These are phyloP conservation scores for Ecliptopera silaceata DNA, from an alignment of 2,888 invertebrate genomes.

Conservation along the genomic window DNA sequence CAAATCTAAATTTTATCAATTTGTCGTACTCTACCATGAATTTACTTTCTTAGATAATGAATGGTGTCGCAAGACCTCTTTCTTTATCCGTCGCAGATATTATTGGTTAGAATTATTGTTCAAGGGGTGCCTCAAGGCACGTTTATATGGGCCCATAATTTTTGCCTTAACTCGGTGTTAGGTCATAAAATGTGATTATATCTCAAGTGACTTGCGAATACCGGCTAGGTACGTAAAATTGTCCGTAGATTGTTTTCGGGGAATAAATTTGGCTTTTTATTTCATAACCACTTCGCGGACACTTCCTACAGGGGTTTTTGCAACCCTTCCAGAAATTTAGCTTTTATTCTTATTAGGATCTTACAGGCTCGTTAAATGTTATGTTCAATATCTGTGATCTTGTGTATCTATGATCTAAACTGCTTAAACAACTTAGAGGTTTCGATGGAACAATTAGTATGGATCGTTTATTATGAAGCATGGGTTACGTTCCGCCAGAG, in stretches of 20 bases:
- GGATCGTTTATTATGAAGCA: constrained; percentile 55
- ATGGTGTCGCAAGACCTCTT: constrained; percentile 62
- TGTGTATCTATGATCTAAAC: constrained; percentile 76
- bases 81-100: constrained; percentile 73
- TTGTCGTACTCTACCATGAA: constrained; percentile 21
- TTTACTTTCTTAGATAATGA: constrained; percentile 49
- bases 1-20: constrained; percentile 4
- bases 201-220: constrained; percentile 75
- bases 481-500: constrained; percentile 57
- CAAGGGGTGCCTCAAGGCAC: constrained; percentile 75
- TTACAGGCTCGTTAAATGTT: constrained; percentile 45
- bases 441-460: constrained; percentile 70
- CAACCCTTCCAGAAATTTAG: constrained; percentile 40
- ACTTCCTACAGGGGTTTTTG: constrained; percentile 41
- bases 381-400: constrained; percentile 57
- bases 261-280: constrained; percentile 63
- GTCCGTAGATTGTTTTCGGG: constrained; percentile 71
- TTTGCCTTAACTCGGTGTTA: constrained; percentile 80
- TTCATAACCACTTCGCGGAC: constrained; percentile 57
- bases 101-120: constrained; percentile 73
- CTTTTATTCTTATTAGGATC: constrained; percentile 44
- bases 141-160: constrained; percentile 73
- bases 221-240: constrained; percentile 68
- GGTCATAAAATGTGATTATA: constrained; percentile 80
- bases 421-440: constrained; percentile 42